Conservation (phyloP, 2,888 invertebrate genomes). For the Anarsia innoxiella region DNA sequence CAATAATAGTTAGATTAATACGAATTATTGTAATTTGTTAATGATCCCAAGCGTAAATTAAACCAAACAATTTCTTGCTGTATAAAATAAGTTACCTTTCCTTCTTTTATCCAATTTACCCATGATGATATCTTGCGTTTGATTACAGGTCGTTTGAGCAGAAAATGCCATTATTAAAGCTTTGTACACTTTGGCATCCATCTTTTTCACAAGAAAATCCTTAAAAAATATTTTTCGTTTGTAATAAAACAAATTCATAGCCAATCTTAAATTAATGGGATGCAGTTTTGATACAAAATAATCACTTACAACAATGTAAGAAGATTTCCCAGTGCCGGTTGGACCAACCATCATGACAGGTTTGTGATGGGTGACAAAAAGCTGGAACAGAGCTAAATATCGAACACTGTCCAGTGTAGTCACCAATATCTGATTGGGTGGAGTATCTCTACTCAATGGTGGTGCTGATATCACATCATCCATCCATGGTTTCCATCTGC, state of each 20-base stretch:
- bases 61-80: too few relatives aligned
- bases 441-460: conserved; percentile 89
- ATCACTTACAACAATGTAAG: conserved; percentile 86
- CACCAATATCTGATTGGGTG: conserved; percentile 96
- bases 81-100: conserved; percentile 81
- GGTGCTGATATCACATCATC: conserved; percentile 86
- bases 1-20: too few relatives aligned
- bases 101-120: conserved; percentile 93
- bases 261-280: too few relatives aligned
- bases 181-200: conserved; percentile 85
- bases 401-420: conserved; percentile 93
- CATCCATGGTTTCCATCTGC: conserved; percentile 95
- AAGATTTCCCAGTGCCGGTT: conserved; percentile 96
- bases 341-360: conserved; percentile 92
- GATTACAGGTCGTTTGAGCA: conserved; percentile 94
- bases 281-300: too few relatives aligned
- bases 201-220: conserved; percentile 87
- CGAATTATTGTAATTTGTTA: too few relatives aligned
- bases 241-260: too few relatives aligned
- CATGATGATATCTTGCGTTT: conserved; percentile 96
- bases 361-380: conserved; percentile 88
- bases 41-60: not conserved
- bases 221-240: conserved; percentile 31
- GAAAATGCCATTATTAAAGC: conserved; percentile 94
- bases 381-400: conserved; percentile 84